Evolutionary conservation across 1,140 invertebrate species (phyloP), one percentile per base, ranked within the genome.

Genomic region (Lerema accius): DNA sequence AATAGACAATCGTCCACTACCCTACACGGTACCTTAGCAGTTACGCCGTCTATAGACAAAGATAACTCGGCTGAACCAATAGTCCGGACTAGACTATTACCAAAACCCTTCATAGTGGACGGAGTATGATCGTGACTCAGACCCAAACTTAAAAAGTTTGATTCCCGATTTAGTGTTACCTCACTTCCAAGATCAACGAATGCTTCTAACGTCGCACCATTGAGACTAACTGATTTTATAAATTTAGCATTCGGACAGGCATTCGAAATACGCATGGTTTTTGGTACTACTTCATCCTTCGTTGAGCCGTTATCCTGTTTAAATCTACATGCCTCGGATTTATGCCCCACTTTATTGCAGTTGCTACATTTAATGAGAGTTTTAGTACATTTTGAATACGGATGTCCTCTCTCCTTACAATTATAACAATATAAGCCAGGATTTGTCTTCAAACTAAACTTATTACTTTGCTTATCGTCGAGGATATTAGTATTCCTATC

Each of bases 391-490:
- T 51, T 51, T n/a, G 42, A 14, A 37, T 42, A 67, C 0, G 42
- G 43, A 17, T 68, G 70, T 0, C 66, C 60, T 16, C 61, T 68
- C 37, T 65, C 66, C 11, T 68, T 72, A 49, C 70, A 72, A 58
- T 72, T 68, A 42, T 42, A 69, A 16, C 66, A 69, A 56, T 42
- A 46, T 6, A 65, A 9, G 15, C n/a, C 14, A 26, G n/a, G 17
- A 9, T 35, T 28, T 4, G 40, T 43, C 4, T 32, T 53, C 17
- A 11, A 40, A 14, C 28, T 23, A 10, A 45, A 28, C 4, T 2
- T 37, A 19, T n/a, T 6, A 26, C 10, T 26, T 35, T 26, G 17
- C 0, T 49, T 10, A 15, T 49, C 4, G 17, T 48, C 45, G n/a
- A 11, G 43, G 9, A 6, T 14, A 0, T 48, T 11, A 2, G 45